These are phyloP conservation scores for cattle (Bos taurus) DNA, from an alignment of 2,113 vertebrate species.

Conservation along the genomic window DNA sequence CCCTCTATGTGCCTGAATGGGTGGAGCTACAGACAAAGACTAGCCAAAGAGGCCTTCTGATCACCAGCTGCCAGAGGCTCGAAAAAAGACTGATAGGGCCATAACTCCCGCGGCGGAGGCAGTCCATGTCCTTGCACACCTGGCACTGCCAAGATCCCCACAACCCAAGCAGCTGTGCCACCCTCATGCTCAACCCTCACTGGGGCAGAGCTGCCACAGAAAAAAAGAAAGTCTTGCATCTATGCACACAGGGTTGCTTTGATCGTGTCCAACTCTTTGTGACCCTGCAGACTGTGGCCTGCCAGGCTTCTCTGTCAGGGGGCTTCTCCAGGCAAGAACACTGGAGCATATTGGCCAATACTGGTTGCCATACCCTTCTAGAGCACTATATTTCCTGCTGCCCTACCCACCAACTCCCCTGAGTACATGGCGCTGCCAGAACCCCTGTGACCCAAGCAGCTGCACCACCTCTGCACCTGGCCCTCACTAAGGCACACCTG, in stretches of 20 bases:
- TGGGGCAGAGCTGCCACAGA: not conserved
- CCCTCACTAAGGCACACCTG: not conserved
- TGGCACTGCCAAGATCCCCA: not conserved
- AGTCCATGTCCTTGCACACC: not conserved
- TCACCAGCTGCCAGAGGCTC: not conserved
- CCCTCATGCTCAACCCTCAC: not conserved
- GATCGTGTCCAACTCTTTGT: not conserved
- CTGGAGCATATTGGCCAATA: not conserved
- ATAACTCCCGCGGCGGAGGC: not conserved
- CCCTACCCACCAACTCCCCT: not conserved
- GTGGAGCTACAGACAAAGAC: not conserved
- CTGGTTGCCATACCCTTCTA: not conserved
- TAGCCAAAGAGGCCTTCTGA: not conserved
- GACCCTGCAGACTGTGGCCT: not conserved
- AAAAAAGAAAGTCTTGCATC: fast-evolving
- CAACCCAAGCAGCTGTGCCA: not conserved
- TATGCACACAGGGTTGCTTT: not conserved
- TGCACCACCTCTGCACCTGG: not conserved
- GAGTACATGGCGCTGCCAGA: not conserved
- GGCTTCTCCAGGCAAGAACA: not conserved
- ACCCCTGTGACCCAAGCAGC: not conserved
- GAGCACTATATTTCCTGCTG: not conserved
- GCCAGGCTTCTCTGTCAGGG: not conserved
- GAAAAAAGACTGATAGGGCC: not conserved
- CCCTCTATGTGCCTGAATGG: not conserved